Evolutionary conservation across 2,797 vertebrate species (phyloP).

Genomic region (Oreortyx pictus): DNA sequence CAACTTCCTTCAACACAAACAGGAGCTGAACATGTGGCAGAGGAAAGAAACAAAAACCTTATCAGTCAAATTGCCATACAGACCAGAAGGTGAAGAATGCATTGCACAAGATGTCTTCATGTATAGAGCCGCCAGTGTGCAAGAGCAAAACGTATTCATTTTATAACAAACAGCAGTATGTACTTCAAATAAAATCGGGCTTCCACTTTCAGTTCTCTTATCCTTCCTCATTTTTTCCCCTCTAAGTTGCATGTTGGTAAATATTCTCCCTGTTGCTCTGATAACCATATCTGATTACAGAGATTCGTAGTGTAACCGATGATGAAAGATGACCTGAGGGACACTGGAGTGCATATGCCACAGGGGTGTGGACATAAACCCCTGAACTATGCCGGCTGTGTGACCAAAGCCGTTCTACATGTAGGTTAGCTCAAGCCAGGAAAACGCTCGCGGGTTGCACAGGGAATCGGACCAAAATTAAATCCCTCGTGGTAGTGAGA

Average conservation of each 20-base stretch:
- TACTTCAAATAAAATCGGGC: background rate
- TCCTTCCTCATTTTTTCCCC: background rate
- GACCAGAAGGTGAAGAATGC: background rate
- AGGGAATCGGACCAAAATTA: background rate
- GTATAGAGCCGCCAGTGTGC: background rate
- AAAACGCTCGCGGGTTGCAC: background rate
- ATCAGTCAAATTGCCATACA: background rate
- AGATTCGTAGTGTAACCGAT: background rate
- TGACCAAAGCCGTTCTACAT: constrained; percentile 32
- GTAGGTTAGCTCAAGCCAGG: constrained; percentile 56
- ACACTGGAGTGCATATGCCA: background rate
- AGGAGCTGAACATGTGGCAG: background rate
- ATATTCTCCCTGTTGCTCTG: constrained; percentile 36
- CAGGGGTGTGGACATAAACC: constrained; percentile 53
- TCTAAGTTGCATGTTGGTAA: constrained; percentile 30
- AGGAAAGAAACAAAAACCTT: background rate
- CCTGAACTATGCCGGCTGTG: constrained; percentile 22
- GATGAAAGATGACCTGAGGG: constrained; percentile 42
- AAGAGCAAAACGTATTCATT: background rate
- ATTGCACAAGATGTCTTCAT: background rate
- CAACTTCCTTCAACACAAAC: background rate
- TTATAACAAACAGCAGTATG: background rate
- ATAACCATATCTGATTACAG: constrained; percentile 5
- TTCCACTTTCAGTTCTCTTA: background rate
- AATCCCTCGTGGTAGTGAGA: background rate